Evolutionary conservation across 2,797 vertebrate species (phyloP), one percentile per base, ranked within the genome.

Genomic region (Fistularia tabacaria): DNA sequence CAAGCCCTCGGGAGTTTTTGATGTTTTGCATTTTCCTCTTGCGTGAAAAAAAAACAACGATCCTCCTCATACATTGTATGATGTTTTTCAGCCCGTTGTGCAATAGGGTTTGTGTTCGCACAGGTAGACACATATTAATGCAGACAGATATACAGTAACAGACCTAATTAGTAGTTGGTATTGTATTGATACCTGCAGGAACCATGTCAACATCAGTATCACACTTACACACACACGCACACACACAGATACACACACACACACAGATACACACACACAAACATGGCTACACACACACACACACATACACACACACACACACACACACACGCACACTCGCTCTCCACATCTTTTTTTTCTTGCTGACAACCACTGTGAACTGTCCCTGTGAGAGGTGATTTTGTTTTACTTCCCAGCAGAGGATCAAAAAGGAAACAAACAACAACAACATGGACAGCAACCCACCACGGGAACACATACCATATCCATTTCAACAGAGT

Each of bases 261-360:
- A 77, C 68, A 57, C 79, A n/a, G n/a, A n/a, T n/a, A n/a, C n/a
- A n/a, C n/a, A n/a, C n/a, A n/a, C n/a, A n/a, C n/a, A n/a, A n/a
- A n/a, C n/a, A n/a, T n/a, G n/a, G n/a, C n/a, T n/a, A n/a, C 25
- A 25, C 81, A 74, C 71, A 76, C 76, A 75, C 80, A 73, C 62
- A 71, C 45, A 77, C 68, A 57, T n/a, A n/a, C n/a, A 74, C 72
- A 76, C 76, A 75, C 25, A 25, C 81, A 74, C 71, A 76, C 76
- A 75, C 80, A 73, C 62, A 71, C 45, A 77, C 68, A 57, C 79
- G 82, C 49, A 12, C 67, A 64, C 54, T 64, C 7, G 25, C 5
- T 25, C 25, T 25, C 25, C 5, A 25, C 25, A 25, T 25, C 25
- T 25, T 25, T 25, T 25, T 25, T 25, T 25, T 25, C 2, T 25